A percentile compares a stretch with the other conserved stretches of the same genome.
These are phyloP conservation scores for Tridacna gigas DNA, from an alignment of 2,888 invertebrate genomes.

Conservation along the genomic window DNA sequence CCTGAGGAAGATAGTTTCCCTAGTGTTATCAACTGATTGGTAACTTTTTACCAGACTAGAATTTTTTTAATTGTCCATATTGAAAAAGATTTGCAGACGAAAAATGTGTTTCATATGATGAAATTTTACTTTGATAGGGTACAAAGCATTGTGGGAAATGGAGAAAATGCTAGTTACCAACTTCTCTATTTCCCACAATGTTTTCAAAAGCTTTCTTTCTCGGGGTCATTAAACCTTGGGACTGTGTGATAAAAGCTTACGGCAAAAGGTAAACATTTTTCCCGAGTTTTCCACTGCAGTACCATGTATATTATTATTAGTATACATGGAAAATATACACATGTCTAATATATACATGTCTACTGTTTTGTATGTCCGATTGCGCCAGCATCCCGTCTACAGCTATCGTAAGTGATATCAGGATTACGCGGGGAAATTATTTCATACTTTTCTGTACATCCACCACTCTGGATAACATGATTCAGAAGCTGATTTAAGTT, in stretches of 20 bases:
- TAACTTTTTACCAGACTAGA: too few relatives aligned
- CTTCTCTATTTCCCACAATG: conserved; percentile 1
- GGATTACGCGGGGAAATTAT: conserved; percentile 80
- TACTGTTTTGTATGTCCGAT: conserved; percentile 58
- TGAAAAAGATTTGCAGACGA: too few relatives aligned
- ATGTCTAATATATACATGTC: neutral
- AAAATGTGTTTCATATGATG: too few relatives aligned
- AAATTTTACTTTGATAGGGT: neutral
- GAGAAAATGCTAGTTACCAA: conserved; percentile 7
- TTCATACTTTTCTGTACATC: conserved; percentile 86
- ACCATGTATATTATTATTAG: too few relatives aligned
- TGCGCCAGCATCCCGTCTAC: conserved; percentile 32
- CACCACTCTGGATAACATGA: conserved; percentile 86
- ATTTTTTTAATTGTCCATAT: too few relatives aligned
- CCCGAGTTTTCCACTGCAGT: too few relatives aligned
- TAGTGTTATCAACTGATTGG: too few relatives aligned
- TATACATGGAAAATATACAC: too few relatives aligned
- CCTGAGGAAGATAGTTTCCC: too few relatives aligned
- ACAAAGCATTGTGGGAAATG: neutral
- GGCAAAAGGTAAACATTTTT: neutral
- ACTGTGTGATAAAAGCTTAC: neutral
- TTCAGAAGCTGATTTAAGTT: conserved; percentile 85
- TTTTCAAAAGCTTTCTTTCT: neutral
- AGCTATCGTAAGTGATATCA: conserved; percentile 15
- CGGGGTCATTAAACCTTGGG: neutral